Conservation (phyloP, 2,888 invertebrate species). For the Ypsolopha scabrella region DNA sequence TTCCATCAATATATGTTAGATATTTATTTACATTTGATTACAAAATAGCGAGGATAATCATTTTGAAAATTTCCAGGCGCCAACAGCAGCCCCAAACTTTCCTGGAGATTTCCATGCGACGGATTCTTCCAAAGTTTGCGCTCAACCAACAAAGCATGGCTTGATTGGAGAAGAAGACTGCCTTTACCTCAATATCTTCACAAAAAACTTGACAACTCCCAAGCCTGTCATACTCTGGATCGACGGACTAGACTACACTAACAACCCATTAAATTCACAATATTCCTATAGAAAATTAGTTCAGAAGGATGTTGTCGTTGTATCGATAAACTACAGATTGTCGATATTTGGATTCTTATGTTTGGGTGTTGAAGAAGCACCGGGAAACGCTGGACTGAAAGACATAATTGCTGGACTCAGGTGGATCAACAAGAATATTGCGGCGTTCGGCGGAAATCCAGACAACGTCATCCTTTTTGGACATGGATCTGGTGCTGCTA, state of each 20-base stretch:
- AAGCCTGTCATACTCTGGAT: constrained; percentile 55
- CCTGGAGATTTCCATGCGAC: constrained; percentile 3
- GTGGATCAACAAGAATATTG: constrained; percentile 81
- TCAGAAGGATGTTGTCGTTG: constrained; percentile 73
- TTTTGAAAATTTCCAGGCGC: constrained; percentile 4
- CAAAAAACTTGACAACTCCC: constrained; percentile 27
- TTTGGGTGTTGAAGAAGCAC: constrained; percentile 67
- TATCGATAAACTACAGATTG: constrained; percentile 76
- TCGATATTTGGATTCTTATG: constrained; percentile 81
- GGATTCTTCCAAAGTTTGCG: constrained; percentile 3
- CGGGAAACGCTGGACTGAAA: constrained; percentile 88
- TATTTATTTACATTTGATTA: no score
- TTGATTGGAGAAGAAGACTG: constrained; percentile 50
- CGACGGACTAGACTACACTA: constrained; percentile 40
- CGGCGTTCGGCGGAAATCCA: constrained; percentile 81
- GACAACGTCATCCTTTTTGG: constrained; percentile 83
- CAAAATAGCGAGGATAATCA: no score
- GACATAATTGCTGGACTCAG: constrained; percentile 84
- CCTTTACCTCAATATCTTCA: constrained; percentile 40
- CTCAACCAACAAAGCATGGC: constrained; percentile 40
- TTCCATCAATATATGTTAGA: no score
- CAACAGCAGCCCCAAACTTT: constrained; percentile 6
- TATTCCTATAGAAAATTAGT: constrained; percentile 70
- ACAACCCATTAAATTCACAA: constrained; percentile 19
- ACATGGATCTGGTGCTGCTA: constrained; percentile 81